Evolutionary conservation across 2,888 invertebrate species (phyloP), one percentile per base, ranked within the genome.

Genomic region (Rhingia rostrata): DNA sequence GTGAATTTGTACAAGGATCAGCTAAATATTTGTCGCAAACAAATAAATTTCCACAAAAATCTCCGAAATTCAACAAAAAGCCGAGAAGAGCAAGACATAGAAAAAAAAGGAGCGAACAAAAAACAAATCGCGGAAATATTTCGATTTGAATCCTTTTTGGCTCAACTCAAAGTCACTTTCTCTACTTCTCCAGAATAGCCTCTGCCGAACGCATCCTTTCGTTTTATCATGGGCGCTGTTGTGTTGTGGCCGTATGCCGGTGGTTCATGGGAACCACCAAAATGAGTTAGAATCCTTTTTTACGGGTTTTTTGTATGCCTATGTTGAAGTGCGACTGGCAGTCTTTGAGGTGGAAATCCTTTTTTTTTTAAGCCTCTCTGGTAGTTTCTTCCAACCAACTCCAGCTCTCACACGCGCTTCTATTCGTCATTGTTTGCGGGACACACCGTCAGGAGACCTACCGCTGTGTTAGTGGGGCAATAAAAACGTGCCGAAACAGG

Each of bases 21-120:
- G 61, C 74, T 84, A 84, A 84, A 84, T 84, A 84, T 84, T 84
- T 84, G 84, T 80, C 79, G 37, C 73, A 53, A 37, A 69, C 78
- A 83, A 83, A 83, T 78, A 69, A 80, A 69, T 67, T 81, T 63
- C 54, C 61, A 56, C 63, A 70, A 70, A 64, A 78, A 78, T 58
- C 67, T 78, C 53, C 53, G 53, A 41, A 47, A 35, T 9, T 39
- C 32, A 60, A 43, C 10, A 39, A 47, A 37, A 33, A 22, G 22
- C 22, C 22, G 22, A 22, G 22, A 6, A 49, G 10, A 10, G 4
- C 41, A 0, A 35, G 45, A 33, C 10, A 45, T 30, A 63, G 35
- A 7, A 32, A 53, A 45, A n/a, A 41, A 53, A 12, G 30, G 45
- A 7, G 12, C 6, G 4, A 43, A 60, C 58, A 41, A 63, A 49